Base-by-base conservation (phyloP, 2,888 invertebrate genomes). In the Ferrisia virgata region DNA sequence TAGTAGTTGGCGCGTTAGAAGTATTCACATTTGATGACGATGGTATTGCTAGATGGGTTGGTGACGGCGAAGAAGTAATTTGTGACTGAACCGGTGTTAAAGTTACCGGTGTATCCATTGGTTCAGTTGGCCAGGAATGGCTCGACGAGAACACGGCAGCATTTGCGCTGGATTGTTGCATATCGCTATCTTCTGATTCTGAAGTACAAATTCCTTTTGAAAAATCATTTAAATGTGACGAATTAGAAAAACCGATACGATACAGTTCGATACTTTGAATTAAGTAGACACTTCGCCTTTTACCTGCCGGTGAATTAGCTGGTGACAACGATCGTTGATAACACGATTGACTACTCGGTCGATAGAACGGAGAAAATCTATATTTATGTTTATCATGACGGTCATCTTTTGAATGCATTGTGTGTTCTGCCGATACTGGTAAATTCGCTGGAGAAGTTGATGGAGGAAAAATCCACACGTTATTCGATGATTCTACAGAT, bases 331-430 rank as follows among this genome's bases (percentile, higher is more conserved):
- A 36, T 39, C 82, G n/a, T 6, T 39, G 82, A 39, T 69, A 69
- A n/a, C 64, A 39, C 2, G 39, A 18, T 64, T 82, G 82, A 36
- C 39, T 64, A 15, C 13, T 58, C 0, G 82, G 69, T 18, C 82
- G 82, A 64, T 36, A 69, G n/a, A 82, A 82, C 28, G 82, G 82
- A 11, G 82, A 39, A 69, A 39, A 82, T 69, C 82, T 9, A 25
- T 82, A 82, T 69, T 69, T 64, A 39, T 64, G 64, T 69, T 64
- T 82, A 9, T 82, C 82, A 13, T 64, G 69, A n/a, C 82, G 82
- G 15, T 82, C 82, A 40, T 82, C 82, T 69, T 82, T 82, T 0
- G 69, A 36, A 40, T 82, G 64, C 3, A 82, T n/a, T 22, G 18
- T 8, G 33, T 81, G 81, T 0, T 81, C 81, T 8, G 47, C 2